phyloP scores from a whole-genome alignment of 2,888 invertebrate genomes.

The Drosophila anomalata region DNA sequence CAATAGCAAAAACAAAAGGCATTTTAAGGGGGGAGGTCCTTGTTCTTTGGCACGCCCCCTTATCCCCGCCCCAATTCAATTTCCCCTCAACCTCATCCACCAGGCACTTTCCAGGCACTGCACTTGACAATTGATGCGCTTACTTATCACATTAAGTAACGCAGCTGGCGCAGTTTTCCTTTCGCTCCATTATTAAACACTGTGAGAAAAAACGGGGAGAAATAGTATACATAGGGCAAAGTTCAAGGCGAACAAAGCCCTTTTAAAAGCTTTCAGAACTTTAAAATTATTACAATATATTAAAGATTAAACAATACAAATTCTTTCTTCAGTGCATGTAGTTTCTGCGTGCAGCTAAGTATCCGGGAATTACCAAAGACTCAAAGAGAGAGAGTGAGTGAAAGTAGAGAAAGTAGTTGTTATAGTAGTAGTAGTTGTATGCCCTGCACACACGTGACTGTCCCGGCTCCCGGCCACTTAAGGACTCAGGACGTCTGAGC shows the following conservation, averaged over 20 bases:
- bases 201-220: not conserved
- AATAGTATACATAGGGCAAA: too few species aligned
- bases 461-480: slow-evolving; percentile 6
- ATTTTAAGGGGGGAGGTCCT: slow-evolving; percentile 1
- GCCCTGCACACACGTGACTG: slow-evolving; percentile 34
- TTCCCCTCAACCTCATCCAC: slow-evolving; percentile 5
- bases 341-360: slow-evolving; percentile 40
- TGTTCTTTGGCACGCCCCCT: not conserved
- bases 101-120: slow-evolving; percentile 15
- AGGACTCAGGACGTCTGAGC: slow-evolving; percentile 12
- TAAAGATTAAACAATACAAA: not conserved
- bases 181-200: slow-evolving; percentile 3
- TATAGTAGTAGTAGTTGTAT: not conserved
- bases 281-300: not conserved
- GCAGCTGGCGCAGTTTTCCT: slow-evolving; percentile 23
- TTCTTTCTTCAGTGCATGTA: not conserved
- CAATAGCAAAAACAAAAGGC: slow-evolving; percentile 18
- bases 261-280: too few species aligned
- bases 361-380: slow-evolving; percentile 44
- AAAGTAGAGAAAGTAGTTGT: not conserved
- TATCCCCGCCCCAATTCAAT: slow-evolving; percentile 47
- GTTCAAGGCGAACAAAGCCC: too few species aligned
- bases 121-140: slow-evolving; percentile 72
- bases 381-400: slow-evolving; percentile 11
- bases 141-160: slow-evolving; percentile 65